Evolutionary conservation across 2,888 invertebrate genomes (phyloP).

Genomic region (Chrysomela aeneicollis): DNA sequence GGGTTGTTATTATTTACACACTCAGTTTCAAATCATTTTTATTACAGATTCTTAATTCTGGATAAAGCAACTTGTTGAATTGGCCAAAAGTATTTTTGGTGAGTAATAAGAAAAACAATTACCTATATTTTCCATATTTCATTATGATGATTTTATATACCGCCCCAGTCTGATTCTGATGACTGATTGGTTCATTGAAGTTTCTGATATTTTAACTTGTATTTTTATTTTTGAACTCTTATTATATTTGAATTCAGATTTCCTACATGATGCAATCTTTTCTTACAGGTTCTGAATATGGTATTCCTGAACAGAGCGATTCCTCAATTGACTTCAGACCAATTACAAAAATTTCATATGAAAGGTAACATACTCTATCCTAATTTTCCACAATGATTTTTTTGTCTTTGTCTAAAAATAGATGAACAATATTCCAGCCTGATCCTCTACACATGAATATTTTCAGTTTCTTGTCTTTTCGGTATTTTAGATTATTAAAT

Average conservation of each 20-base stretch:
- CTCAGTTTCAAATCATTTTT: neutral
- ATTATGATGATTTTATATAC: constrained; percentile 39
- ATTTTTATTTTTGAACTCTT: neutral
- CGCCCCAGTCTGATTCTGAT: constrained; percentile 42
- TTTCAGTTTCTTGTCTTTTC: too few relatives aligned
- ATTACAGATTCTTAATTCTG: neutral
- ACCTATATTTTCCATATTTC: neutral
- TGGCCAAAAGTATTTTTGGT: neutral
- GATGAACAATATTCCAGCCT: too few relatives aligned
- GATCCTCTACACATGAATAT: too few relatives aligned
- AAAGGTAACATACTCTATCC: too few relatives aligned
- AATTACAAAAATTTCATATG: neutral
- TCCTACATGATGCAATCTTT: neutral
- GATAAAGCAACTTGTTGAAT: too few relatives aligned
- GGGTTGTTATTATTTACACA: too few relatives aligned
- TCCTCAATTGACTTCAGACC: neutral
- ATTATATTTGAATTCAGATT: neutral
- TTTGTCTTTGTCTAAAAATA: too few relatives aligned
- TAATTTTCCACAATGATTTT: constrained; percentile 7
- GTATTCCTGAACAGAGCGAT: neutral
- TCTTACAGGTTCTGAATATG: constrained; percentile 6
- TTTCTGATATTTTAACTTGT: constrained; percentile 20
- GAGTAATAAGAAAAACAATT: neutral
- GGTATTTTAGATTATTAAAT: too few relatives aligned
- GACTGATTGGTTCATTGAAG: constrained; percentile 34